These are phyloP conservation scores for Cryptotermes secundus DNA, from an alignment of 1,140 invertebrate genomes.

Conservation along the genomic window DNA sequence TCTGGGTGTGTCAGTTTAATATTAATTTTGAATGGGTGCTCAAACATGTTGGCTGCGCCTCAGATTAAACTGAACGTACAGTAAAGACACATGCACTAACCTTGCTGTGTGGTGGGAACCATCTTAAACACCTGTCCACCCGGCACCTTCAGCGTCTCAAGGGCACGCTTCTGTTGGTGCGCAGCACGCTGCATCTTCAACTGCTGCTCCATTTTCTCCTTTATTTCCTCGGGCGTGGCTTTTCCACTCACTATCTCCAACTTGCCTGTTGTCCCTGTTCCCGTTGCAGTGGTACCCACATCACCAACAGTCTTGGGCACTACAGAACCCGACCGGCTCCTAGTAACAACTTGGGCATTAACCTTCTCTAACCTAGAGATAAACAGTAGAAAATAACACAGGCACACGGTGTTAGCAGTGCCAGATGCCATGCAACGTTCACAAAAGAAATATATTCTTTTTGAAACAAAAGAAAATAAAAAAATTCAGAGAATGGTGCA, in stretches of 20 bases:
- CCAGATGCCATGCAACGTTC: neutral
- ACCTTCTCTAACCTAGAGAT: constrained; percentile 51
- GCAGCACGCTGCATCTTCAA: constrained; percentile 80
- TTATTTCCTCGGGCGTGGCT: constrained; percentile 75
- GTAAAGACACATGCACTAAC: constrained; percentile 19
- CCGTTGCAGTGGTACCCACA: neutral
- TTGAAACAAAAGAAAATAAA: neutral
- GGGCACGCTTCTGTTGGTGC: constrained; percentile 78
- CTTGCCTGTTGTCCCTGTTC: constrained; percentile 21
- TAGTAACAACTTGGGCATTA: constrained; percentile 70
- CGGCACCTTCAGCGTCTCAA: constrained; percentile 50
- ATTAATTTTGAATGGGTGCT: too few species aligned
- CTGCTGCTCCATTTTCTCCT: constrained; percentile 89
- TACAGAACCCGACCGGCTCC: constrained; percentile 69
- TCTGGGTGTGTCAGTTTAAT: too few species aligned
- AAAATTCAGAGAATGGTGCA: neutral
- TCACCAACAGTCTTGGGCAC: constrained; percentile 40
- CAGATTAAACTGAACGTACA: too few species aligned
- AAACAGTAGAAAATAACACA: constrained; percentile 26
- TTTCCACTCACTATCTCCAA: constrained; percentile 52
- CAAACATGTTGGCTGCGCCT: too few species aligned
- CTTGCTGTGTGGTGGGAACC: constrained; percentile 54
- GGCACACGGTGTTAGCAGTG: constrained; percentile 29
- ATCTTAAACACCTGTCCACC: constrained; percentile 57
- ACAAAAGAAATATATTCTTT: neutral